phyloP scores from a whole-genome alignment of 2,113 vertebrate genomes.

The Vulpes vulpes region DNA sequence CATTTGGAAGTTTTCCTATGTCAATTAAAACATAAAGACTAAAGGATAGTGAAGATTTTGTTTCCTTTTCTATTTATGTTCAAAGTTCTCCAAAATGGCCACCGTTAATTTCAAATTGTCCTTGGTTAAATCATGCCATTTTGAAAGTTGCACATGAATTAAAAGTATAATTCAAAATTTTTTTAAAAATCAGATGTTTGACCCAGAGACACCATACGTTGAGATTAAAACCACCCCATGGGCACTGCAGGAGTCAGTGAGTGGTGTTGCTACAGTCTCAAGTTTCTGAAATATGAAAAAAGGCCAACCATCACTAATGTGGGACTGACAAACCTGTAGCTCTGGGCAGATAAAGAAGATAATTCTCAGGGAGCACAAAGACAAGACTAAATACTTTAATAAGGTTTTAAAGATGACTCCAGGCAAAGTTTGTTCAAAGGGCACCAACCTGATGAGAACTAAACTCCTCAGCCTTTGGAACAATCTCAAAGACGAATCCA shows the following conservation, averaged over 20 bases:
- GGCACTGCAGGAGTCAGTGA: background rate
- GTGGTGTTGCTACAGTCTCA: background rate
- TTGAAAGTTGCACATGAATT: background rate
- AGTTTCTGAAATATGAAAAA: background rate
- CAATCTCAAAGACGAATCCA: background rate
- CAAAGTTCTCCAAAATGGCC: constrained; percentile 22
- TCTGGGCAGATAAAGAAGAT: background rate
- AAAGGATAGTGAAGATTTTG: background rate
- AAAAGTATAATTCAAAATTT: constrained; percentile 9
- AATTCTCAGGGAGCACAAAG: background rate
- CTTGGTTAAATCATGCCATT: constrained; percentile 20
- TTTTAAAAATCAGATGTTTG: constrained; percentile 10
- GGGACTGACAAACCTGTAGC: background rate
- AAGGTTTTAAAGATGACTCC: background rate
- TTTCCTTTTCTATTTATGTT: constrained; percentile 47
- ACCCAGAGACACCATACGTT: too few relatives aligned
- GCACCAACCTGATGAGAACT: background rate
- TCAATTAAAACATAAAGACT: background rate
- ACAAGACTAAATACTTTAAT: background rate
- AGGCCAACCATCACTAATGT: background rate
- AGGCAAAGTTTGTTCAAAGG: background rate
- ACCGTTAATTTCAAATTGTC: background rate
- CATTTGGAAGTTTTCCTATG: background rate
- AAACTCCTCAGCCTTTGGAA: background rate
- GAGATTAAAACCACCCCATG: background rate